Evolutionary conservation across 2,113 vertebrate genomes (phyloP).

Genomic region (Aldabrachelys gigantea): DNA sequence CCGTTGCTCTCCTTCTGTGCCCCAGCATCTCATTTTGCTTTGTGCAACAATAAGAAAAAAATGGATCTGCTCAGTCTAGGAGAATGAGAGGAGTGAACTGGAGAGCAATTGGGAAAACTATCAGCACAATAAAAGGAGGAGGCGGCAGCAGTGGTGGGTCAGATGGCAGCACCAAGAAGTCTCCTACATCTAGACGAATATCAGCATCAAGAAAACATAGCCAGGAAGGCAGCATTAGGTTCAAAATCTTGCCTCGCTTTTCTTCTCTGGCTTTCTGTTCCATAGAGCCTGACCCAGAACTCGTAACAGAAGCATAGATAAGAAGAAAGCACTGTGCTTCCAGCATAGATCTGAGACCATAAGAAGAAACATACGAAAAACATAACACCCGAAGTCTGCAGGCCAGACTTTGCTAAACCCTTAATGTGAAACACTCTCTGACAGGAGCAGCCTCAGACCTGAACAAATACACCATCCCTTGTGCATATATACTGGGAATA

Average conservation of each 20-base stretch:
- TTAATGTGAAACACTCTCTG: not conserved
- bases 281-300: not conserved
- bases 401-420: not conserved
- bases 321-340: not conserved
- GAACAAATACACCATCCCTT: not conserved
- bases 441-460: not conserved
- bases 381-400: not conserved
- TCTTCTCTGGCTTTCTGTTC: not conserved
- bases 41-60: not conserved
- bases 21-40: not conserved
- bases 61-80: not conserved
- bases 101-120: not conserved
- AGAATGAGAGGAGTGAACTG: not conserved
- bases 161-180: not conserved
- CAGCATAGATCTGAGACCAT: not conserved
- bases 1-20: not conserved
- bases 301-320: not conserved
- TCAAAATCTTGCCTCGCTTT: not conserved
- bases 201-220: not conserved
- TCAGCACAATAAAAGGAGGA: not conserved
- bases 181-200: not conserved
- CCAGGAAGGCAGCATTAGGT: not conserved
- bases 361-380: not conserved
- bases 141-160: not conserved
- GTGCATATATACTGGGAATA: not conserved